Conservation (phyloP, 1,140 invertebrate genomes). For the Bilobella aurantiaca region DNA sequence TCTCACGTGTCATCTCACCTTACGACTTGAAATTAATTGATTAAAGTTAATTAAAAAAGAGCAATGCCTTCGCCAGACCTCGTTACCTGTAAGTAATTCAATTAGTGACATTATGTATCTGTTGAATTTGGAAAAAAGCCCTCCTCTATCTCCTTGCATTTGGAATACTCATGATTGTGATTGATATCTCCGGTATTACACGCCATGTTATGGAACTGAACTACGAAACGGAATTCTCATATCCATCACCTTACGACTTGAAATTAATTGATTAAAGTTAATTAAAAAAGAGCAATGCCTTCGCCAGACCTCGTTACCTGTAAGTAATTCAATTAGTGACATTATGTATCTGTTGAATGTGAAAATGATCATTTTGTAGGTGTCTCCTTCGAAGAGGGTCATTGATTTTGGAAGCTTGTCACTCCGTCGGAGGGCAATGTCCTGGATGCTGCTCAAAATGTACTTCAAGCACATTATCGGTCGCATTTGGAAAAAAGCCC, state of each 20-base stretch:
- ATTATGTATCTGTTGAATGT: too few species aligned
- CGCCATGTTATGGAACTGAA: constrained; percentile 56
- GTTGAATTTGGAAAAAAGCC: constrained; percentile 8
- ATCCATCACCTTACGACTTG: too few species aligned
- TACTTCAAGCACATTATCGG: background rate
- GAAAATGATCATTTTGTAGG: background rate
- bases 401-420: background rate
- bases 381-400: background rate
- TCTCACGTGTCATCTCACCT: too few species aligned
- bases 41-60: background rate
- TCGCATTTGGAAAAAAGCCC: constrained; percentile 8
- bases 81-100: too few species aligned
- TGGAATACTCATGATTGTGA: constrained; percentile 33
- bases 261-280: background rate
- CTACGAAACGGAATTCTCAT: constrained; percentile 54
- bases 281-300: too few species aligned
- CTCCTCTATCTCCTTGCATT: constrained; percentile 17
- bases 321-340: background rate
- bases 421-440: background rate
- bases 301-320: too few species aligned
- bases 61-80: too few species aligned
- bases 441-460: background rate
- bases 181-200: constrained; percentile 56
- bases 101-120: background rate
- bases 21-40: too few species aligned